These are phyloP conservation scores for Dusona sp. DNA, from an alignment of 2,888 invertebrate genomes.

Conservation along the genomic window DNA sequence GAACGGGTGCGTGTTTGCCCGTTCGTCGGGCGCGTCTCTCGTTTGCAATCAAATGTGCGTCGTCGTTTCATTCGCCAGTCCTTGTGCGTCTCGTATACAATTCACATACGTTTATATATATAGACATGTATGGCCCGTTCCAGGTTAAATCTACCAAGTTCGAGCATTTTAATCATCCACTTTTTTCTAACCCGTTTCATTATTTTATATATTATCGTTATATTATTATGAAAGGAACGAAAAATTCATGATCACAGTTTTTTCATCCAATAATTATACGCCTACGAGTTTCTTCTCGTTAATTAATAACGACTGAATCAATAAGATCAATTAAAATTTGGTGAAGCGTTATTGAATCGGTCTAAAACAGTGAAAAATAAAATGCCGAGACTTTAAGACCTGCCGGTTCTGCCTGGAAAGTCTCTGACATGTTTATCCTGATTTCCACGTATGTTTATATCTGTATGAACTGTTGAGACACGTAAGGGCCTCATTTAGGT, in stretches of 20 bases:
- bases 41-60: conserved; percentile 76
- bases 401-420: conserved; percentile 12
- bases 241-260: background rate
- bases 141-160: conserved; percentile 2
- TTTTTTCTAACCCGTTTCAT: background rate
- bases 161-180: background rate
- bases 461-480: background rate
- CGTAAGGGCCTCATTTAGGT: background rate
- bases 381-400: background rate
- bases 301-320: background rate
- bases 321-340: background rate
- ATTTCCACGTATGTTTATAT: background rate
- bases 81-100: conserved; percentile 29
- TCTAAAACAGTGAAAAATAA: background rate
- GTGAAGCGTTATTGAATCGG: background rate
- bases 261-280: no score
- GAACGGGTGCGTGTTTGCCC: conserved; percentile 73
- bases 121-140: background rate
- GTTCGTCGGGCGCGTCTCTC: conserved; percentile 69
- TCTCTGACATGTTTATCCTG: background rate
- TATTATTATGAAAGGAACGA: background rate
- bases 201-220: no score
- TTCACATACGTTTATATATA: conserved; percentile 27
- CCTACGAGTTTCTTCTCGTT: background rate
- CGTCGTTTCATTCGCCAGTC: conserved; percentile 68